Conservation (phyloP, 2,797 vertebrate genomes). For the Argyrosomus regius region DNA sequence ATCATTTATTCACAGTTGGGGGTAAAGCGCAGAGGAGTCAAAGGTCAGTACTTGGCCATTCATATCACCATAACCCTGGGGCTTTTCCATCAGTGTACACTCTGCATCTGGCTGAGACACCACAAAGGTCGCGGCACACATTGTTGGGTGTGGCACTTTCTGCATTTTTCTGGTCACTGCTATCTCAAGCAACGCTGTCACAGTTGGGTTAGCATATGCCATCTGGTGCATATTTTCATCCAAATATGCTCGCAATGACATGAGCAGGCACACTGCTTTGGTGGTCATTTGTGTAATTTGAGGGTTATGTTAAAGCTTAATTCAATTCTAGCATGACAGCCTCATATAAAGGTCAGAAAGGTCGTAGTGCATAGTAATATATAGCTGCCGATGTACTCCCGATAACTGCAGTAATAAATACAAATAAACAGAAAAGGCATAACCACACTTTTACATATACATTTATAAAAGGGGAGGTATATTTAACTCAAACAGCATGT, state of each 20-base stretch:
- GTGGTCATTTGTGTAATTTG: slow-evolving; percentile 13
- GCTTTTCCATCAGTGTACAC: slow-evolving; percentile 64
- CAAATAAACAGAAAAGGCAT: background rate
- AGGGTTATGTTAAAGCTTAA: background rate
- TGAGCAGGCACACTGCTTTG: background rate
- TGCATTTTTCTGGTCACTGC: slow-evolving; percentile 55
- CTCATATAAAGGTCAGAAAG: background rate
- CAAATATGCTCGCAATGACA: slow-evolving; percentile 2
- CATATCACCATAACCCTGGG: slow-evolving; percentile 69
- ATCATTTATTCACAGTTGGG: slow-evolving; percentile 78
- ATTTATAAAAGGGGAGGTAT: background rate
- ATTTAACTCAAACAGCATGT: slow-evolving; percentile 30
- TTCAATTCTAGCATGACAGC: background rate
- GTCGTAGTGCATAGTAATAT: background rate
- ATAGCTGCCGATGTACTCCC: background rate
- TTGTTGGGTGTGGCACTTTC: slow-evolving; percentile 23
- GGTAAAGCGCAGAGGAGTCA: slow-evolving; percentile 67
- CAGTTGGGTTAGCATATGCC: slow-evolving; percentile 32
- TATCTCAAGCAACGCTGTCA: slow-evolving; percentile 38
- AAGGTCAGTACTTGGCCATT: slow-evolving; percentile 73
- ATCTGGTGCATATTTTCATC: slow-evolving; percentile 37
- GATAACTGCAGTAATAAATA: background rate
- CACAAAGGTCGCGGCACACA: slow-evolving; percentile 56
- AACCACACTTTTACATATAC: background rate
- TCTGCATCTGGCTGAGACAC: slow-evolving; percentile 52